Evolutionary conservation across 2,797 vertebrate species (phyloP).

Genomic region (Poecilia gillii): DNA sequence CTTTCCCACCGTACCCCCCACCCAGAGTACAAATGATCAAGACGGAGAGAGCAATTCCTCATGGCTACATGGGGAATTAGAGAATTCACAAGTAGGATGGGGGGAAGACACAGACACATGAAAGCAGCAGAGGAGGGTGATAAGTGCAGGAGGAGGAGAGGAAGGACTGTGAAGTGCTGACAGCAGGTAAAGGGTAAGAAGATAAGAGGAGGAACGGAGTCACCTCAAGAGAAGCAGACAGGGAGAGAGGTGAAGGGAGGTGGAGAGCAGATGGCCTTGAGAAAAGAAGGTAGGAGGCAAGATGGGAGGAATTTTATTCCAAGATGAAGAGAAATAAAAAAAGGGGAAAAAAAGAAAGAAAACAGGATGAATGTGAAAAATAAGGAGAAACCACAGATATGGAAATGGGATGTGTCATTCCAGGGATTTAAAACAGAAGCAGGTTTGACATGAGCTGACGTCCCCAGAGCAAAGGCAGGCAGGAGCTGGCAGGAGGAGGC

Average conservation of each 20-base stretch:
- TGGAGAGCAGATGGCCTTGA: slow-evolving; percentile 67
- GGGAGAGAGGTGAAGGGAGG: slow-evolving; percentile 46
- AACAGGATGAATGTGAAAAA: slow-evolving; percentile 50
- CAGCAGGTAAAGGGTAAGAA: slow-evolving; percentile 67
- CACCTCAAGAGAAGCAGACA: slow-evolving; percentile 45
- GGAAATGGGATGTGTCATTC: slow-evolving; percentile 70
- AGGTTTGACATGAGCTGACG: slow-evolving; percentile 72
- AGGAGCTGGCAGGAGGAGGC: neutral
- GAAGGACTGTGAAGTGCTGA: slow-evolving; percentile 65
- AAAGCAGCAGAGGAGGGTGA: slow-evolving; percentile 45
- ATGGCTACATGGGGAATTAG: slow-evolving; percentile 27
- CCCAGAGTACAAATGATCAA: slow-evolving; percentile 29
- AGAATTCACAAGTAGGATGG: slow-evolving; percentile 36
- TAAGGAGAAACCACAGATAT: slow-evolving; percentile 53
- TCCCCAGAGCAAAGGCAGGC: slow-evolving; percentile 43
- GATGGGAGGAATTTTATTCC: slow-evolving; percentile 30
- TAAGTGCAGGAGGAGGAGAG: slow-evolving; percentile 46
- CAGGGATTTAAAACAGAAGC: slow-evolving; percentile 61
- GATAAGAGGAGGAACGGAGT: slow-evolving; percentile 64
- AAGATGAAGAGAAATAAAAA: slow-evolving; percentile 39
- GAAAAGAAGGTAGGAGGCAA: slow-evolving; percentile 40
- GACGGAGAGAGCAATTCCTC: slow-evolving; percentile 21
- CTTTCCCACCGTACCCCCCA: neutral
- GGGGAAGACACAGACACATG: slow-evolving; percentile 48
- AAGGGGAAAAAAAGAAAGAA: slow-evolving; percentile 29